Conservation (phyloP, 2,888 invertebrate species). For the Nemoura dubitans region DNA sequence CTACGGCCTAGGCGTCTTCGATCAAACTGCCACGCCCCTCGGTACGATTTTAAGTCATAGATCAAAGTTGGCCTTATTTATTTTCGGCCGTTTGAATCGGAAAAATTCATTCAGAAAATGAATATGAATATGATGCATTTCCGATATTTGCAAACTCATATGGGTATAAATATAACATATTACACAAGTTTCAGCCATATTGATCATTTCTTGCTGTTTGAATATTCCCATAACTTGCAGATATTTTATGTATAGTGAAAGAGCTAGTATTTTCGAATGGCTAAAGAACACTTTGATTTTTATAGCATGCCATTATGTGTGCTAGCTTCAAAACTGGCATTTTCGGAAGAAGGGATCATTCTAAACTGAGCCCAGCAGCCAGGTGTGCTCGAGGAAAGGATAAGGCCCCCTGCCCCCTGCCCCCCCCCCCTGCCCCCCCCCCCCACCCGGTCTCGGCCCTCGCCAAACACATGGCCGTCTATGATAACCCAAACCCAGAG, state of each 20-base stretch:
- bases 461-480: neutral
- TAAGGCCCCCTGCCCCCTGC: neutral
- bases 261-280: conserved; percentile 18
- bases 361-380: neutral
- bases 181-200: conserved; percentile 24
- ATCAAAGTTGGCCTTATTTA: neutral
- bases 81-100: neutral
- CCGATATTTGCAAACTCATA: neutral
- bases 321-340: conserved; percentile 41
- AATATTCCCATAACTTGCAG: conserved; percentile 22
- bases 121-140: conserved; percentile 12
- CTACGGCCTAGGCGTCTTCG: neutral
- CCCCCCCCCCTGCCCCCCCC: neutral
- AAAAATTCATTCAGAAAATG: neutral
- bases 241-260: conserved; percentile 34
- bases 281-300: conserved; percentile 44
- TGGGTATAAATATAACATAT: neutral
- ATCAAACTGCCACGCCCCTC: no score
- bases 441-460: neutral
- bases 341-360: conserved; percentile 39
- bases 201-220: conserved; percentile 33
- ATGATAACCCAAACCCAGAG: conserved; percentile 2
- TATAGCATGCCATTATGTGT: conserved; percentile 48
- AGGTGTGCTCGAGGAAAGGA: conserved; percentile 31
- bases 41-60: neutral